Conservation (phyloP, 2,888 invertebrate species). For the Helleia helle region DNA sequence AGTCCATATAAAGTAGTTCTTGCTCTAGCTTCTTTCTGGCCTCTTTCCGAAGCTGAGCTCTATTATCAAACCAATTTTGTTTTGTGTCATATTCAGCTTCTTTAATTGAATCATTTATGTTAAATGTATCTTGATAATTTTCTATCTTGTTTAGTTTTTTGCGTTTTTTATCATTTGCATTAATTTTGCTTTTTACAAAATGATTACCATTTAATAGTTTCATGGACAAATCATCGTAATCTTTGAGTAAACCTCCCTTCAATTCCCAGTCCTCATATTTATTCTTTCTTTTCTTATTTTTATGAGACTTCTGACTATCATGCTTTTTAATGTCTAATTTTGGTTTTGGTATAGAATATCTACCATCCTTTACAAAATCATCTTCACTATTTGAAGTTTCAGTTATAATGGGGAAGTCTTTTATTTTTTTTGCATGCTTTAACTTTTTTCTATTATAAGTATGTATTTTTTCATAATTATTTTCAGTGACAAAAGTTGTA, state of each 20-base stretch:
- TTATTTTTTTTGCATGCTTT: slow-evolving; percentile 23
- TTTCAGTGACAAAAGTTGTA: slow-evolving; percentile 4
- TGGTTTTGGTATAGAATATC: slow-evolving; percentile 41
- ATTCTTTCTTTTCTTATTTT: slow-evolving; percentile 56
- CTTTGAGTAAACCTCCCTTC: slow-evolving; percentile 54
- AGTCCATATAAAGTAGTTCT: slow-evolving; percentile 47
- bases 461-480: slow-evolving; percentile 14
- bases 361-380: slow-evolving; percentile 52
- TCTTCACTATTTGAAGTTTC: slow-evolving; percentile 39
- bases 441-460: not conserved
- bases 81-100: slow-evolving; percentile 14
- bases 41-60: slow-evolving; percentile 42
- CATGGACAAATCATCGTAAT: slow-evolving; percentile 47
- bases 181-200: slow-evolving; percentile 27
- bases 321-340: slow-evolving; percentile 50
- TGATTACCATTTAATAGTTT: slow-evolving; percentile 38
- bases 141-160: slow-evolving; percentile 16
- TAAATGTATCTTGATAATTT: slow-evolving; percentile 12
- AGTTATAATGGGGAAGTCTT: slow-evolving; percentile 20
- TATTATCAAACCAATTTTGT: slow-evolving; percentile 49
- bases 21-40: slow-evolving; percentile 50
- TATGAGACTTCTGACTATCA: slow-evolving; percentile 47
- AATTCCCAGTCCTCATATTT: slow-evolving; percentile 64
- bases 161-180: slow-evolving; percentile 28
- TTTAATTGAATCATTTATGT: slow-evolving; percentile 27